Evolutionary conservation across 1,140 invertebrate genomes (phyloP), one percentile per base, ranked within the genome.

Genomic region (Zophobas morio): DNA sequence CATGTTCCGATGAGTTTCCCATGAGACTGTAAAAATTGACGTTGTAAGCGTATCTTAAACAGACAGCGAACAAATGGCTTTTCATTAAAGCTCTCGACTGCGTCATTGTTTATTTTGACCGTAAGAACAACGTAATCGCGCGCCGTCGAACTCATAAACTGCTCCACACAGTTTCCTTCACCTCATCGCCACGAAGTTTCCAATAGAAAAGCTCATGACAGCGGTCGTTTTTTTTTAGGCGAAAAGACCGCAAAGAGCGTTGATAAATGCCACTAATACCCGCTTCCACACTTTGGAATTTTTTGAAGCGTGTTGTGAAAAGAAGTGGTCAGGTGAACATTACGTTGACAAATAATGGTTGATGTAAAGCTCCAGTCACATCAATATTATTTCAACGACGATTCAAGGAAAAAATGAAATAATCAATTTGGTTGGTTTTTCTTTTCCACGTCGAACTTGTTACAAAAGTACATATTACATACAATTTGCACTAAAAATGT

Each of bases 31-130:
- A 63, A 63, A 63, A 63, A 63, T 63, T 63, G 57, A 63, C 57
- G 57, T 35, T 63, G 57, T 63, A 63, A 66, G 39, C 39, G 60
- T 66, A 66, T 66, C 60, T 66, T 66, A 66, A 66, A 66, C 39
- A 66, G 60, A 66, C 60, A 66, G 60, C 60, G 60, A 66, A 66
- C 60, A 66, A 66, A 66, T 66, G 60, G 60, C 39, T 66, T 66
- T 66, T 66, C 60, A 66, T 66, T 66, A 66, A 66, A 66, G 60
- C 60, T 66, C 60, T 66, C 60, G 6, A 66, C 54, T 57, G 8
- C 60, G 60, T 66, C 60, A 66, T 46, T 66, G 60, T 66, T 66
- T 66, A 66, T 66, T 66, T 66, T 66, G 39, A 42, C 60, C 60
- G 60, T 63, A 40, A 66, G 60, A 66, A 66, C 60, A 66, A 66